Evolutionary conservation across 2,888 invertebrate species (phyloP), one percentile per base, ranked within the genome.

Genomic region (Mesodorylaimus sp.): DNA sequence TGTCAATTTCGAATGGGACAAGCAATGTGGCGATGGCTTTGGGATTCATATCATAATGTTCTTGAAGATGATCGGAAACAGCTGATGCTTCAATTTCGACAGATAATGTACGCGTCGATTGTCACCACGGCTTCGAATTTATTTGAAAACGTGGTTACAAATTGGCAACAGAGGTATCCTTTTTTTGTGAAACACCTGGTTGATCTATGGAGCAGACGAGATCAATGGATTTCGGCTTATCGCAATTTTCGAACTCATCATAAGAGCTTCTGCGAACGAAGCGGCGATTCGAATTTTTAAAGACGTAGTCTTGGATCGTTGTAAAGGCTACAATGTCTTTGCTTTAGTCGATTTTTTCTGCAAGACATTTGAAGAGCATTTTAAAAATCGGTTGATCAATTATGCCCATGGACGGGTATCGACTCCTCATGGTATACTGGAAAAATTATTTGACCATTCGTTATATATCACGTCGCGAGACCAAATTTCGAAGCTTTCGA

Each of bases 21-120:
- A n/a, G 41, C 41, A 5, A 39, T 39, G 41, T 39, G 41, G 41
- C 10, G 41, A 5, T 39, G 41, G 41, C 21, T 39, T 13, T 39
- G 41, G 10, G 21, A 19, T n/a, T 10, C 41, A 5, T 10, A 5
- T 19, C 41, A 39, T 19, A n/a, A n/a, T 10, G 21, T 39, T 13
- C 7, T 7, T n/a, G 21, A 39, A 23, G 7, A 39, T 7, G 7
- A 39, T 23, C 16, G n/a, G 21, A 13, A 39, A 23, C 7, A 10
- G 21, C 21, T 39, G n/a, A 39, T 39, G 41, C 7, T 19, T 5
- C 10, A 5, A 19, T 39, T 39, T 19, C 5, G n/a, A n/a, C 16
- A 39, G 21, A 10, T 39, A 19, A 5, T 39, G 21, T 39, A 39
- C n/a, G 41, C 10, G 5, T 23, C 23, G 5, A 23, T 21, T 13